Evolutionary conservation across 1,140 invertebrate genomes (phyloP), one percentile per base, ranked within the genome.

Genomic region (Caenorhabditis briggsae): DNA sequence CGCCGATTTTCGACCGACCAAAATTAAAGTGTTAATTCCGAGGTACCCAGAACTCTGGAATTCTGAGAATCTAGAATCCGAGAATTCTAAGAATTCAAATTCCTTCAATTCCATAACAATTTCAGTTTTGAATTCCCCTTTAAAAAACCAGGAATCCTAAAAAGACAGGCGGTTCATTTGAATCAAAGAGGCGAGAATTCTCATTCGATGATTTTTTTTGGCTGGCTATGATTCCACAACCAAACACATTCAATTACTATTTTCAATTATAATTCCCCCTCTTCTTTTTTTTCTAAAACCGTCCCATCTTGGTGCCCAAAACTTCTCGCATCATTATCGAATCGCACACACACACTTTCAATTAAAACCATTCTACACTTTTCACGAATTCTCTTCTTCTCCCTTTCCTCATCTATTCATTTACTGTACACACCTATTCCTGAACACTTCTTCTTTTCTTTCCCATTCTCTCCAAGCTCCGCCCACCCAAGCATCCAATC

Each of bases 161-260:
- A 64, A 5, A 53, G 50, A 53, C 50, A 33, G 50, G 50, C 50
- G 18, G n/a, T 78, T 48, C 70, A 70, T 70, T 78, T 50, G 46
- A 53, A 23, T 46, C 23, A 78, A 78, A 78, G 70, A 78, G 64
- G 43, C 64, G 64, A 70, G 64, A 70, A 70, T 70, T 70, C 64
- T 46, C 43, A 33, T 64, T 64, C 25, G 14, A 9, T 65, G 9
- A 0, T 41, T 65, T 64, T 65, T 65, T 70, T 61, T 61, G 33
- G 1, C 33, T 33, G 3, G 33, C 33, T 33, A 33, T 12, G 20
- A 61, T 61, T 61, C 23, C 64, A 20, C 23, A 78, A 50, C 70
- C 46, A 78, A 78, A 48, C 70, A 50, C 70, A 78, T 78, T 78
- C 70, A 78, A 78, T 78, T 78, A 78, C 70, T 78, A 78, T 78